A percentile compares a stretch with the other conserved stretches of the same genome.
Conservation (phyloP, 2,797 vertebrate genomes). For the Rhabdomys pumilio region DNA sequence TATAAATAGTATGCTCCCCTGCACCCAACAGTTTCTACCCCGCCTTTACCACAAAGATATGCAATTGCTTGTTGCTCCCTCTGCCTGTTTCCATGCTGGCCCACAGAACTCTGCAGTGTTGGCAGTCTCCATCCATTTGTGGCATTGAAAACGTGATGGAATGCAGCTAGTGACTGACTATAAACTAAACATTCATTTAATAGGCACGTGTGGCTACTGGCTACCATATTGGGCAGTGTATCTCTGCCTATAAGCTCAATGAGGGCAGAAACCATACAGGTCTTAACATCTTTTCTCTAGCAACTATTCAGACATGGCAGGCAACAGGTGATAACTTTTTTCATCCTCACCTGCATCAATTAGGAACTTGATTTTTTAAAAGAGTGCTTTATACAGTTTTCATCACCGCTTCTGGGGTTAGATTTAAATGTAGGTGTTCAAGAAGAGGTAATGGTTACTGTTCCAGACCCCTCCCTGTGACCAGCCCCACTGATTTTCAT, state of each 20-base stretch:
- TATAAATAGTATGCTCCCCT: neutral
- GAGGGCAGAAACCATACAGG: neutral
- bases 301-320: neutral
- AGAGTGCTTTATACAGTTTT: neutral
- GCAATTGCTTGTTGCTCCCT: neutral
- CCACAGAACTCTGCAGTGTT: neutral
- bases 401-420: neutral
- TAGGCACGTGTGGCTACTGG: neutral
- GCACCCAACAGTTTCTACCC: neutral
- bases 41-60: neutral
- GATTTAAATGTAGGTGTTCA: neutral
- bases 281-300: neutral
- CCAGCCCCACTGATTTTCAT: neutral
- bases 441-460: neutral
- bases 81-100: neutral
- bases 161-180: neutral
- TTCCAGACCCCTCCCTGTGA: neutral
- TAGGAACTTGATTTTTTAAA: neutral
- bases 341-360: neutral
- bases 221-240: neutral
- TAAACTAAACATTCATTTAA: neutral
- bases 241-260: neutral
- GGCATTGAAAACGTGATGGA: neutral
- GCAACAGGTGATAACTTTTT: neutral
- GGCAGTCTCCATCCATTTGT: neutral